phyloP scores from a whole-genome alignment of 2,888 invertebrate genomes.

The Hirtodrosophila confusa region DNA sequence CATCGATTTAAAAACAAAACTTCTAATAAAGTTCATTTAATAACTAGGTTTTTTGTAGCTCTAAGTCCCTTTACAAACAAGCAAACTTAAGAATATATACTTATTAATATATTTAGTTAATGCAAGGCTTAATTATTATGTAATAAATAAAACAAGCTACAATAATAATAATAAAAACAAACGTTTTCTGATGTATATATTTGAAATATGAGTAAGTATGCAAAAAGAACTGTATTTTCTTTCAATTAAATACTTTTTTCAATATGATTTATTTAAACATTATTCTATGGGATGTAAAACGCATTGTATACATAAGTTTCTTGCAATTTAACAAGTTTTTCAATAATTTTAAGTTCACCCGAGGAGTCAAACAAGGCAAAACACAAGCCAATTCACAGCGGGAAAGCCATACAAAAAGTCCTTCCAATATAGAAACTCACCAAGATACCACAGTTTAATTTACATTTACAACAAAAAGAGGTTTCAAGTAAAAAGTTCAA shows the following conservation, averaged over 20 bases:
- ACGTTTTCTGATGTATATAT: too few relatives aligned
- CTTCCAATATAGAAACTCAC: conserved; percentile 16
- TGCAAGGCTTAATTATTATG: conserved; percentile 38
- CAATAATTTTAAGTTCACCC: conserved; percentile 39
- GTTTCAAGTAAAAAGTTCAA: background rate
- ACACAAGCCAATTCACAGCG: conserved; percentile 2
- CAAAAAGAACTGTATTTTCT: too few relatives aligned
- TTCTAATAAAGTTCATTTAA: conserved; percentile 25
- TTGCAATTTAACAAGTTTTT: conserved; percentile 45
- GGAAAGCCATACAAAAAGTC: conserved; percentile 6
- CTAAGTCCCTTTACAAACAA: conserved; percentile 21
- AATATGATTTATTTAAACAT: too few relatives aligned
- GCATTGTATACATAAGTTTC: conserved; percentile 16
- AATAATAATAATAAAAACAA: conserved; percentile 1
- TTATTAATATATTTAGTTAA: conserved; percentile 18
- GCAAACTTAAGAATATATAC: conserved; percentile 8
- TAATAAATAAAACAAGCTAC: conserved; percentile 34
- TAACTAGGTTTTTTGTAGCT: conserved; percentile 17
- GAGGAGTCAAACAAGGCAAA: background rate
- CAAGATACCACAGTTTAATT: conserved; percentile 59
- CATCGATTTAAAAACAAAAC: conserved; percentile 18
- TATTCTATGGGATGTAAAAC: background rate
- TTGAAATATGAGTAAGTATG: too few relatives aligned
- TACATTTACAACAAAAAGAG: conserved; percentile 35
- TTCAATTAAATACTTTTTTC: too few relatives aligned